phyloP scores from a whole-genome alignment of 2,797 vertebrate species.

The Paedocypris micromegethes region DNA sequence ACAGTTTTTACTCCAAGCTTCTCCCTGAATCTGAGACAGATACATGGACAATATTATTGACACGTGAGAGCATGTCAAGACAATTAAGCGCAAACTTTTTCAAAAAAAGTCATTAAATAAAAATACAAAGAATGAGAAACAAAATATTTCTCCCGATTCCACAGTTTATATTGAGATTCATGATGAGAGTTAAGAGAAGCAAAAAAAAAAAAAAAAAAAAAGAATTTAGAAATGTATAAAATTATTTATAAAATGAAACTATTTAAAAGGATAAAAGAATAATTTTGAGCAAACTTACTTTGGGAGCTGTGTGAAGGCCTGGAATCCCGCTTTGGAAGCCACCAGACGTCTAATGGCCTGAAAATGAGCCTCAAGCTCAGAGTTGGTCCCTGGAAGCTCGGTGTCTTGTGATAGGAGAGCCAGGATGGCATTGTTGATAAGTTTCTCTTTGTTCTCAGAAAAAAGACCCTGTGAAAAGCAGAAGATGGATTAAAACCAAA shows the following conservation, averaged over 20 bases:
- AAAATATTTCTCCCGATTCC: no score
- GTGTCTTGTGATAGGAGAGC: conserved; percentile 91
- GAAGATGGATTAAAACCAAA: neutral
- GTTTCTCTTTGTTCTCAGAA: conserved; percentile 99
- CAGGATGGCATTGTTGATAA: conserved; percentile 96
- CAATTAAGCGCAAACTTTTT: no score
- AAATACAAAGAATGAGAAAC: no score
- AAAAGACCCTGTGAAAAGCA: conserved; percentile 81
- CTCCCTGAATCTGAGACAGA: conserved; percentile 85
- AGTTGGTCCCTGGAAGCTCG: conserved; percentile 78
- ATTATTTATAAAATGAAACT: neutral
- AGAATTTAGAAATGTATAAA: neutral
- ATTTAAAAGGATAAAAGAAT: neutral
- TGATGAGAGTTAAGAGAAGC: neutral
- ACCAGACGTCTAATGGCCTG: conserved; percentile 93
- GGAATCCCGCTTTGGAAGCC: conserved; percentile 97
- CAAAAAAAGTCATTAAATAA: no score
- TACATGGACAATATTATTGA: neutral
- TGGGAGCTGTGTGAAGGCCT: conserved; percentile 96
- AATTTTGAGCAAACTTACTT: conserved; percentile 73
- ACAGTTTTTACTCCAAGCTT: conserved; percentile 95
- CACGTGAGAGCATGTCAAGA: no score
- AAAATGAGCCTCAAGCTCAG: conserved; percentile 96
- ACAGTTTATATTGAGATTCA: no score
- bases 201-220: neutral